Conservation (phyloP, 2,888 invertebrate genomes). For the Eupithecia tripunctaria region DNA sequence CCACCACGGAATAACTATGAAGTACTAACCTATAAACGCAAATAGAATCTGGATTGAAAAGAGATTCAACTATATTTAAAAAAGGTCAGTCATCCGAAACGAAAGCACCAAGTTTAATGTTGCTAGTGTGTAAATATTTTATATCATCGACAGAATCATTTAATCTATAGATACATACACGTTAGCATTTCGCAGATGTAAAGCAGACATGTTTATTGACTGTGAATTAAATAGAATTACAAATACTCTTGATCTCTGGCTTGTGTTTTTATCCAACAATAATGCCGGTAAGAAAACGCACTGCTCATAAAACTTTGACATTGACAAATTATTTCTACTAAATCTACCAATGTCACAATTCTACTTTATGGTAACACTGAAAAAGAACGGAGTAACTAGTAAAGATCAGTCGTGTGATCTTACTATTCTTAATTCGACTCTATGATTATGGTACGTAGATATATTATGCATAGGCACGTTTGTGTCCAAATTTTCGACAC, state of each 20-base stretch:
- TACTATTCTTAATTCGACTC: not conserved
- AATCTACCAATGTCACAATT: conserved; percentile 10
- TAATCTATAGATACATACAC: conserved; percentile 28
- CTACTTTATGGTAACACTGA: conserved; percentile 24
- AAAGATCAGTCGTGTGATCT: not conserved
- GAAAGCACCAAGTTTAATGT: conserved; percentile 25
- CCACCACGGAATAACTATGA: not conserved
- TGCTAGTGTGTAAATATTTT: conserved; percentile 40
- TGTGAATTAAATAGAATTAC: conserved; percentile 41
- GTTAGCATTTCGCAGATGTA: conserved; percentile 41
- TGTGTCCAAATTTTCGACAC: conserved; percentile 25
- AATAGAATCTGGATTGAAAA: not conserved
- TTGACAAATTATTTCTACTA: conserved; percentile 28
- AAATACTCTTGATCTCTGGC: conserved; percentile 29
- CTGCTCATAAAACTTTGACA: conserved; percentile 30
- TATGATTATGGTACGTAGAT: not conserved
- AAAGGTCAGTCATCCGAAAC: not conserved
- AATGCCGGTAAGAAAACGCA: conserved; percentile 14
- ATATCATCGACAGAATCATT: conserved; percentile 40
- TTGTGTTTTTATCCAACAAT: conserved; percentile 29
- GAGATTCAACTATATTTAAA: not conserved
- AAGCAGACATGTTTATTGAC: conserved; percentile 45
- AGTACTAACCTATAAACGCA: not conserved
- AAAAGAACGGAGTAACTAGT: not conserved
- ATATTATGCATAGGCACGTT: conserved; percentile 8